Conservation (phyloP, 2,797 vertebrate genomes). For the Poeciliopsis paucimaculata region DNA sequence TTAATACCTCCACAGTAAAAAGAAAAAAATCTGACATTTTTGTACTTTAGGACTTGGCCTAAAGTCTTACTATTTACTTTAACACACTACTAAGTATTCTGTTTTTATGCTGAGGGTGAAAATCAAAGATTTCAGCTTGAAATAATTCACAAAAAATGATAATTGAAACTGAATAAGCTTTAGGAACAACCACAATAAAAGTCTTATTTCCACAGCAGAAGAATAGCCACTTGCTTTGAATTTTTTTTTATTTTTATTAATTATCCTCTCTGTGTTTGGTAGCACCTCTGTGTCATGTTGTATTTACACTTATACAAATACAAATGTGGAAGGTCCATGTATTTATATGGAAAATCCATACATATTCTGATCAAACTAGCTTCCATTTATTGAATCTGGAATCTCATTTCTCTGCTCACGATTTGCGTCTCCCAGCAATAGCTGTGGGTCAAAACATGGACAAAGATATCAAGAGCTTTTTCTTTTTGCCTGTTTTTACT, state of each 20-base stretch:
- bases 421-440: background rate
- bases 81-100: background rate
- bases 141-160: background rate
- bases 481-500: background rate
- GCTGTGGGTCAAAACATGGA: background rate
- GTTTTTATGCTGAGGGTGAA: background rate
- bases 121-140: background rate
- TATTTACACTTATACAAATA: too few relatives aligned
- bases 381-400: background rate
- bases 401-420: background rate
- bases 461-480: background rate
- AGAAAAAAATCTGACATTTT: background rate
- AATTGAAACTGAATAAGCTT: background rate
- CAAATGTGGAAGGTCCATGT: too few relatives aligned
- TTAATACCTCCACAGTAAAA: background rate
- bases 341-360: background rate
- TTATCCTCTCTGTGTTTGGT: background rate
- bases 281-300: background rate
- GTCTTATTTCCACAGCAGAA: background rate
- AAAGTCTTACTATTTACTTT: background rate
- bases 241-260: background rate
- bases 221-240: background rate
- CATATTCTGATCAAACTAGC: background rate
- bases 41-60: background rate
- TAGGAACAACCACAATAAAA: background rate